Percentiles rank a stretch among this genome's conserved stretches.
Evolutionary conservation across 2,888 invertebrate species (phyloP).

Genomic region (Muschampia plurimacula): DNA sequence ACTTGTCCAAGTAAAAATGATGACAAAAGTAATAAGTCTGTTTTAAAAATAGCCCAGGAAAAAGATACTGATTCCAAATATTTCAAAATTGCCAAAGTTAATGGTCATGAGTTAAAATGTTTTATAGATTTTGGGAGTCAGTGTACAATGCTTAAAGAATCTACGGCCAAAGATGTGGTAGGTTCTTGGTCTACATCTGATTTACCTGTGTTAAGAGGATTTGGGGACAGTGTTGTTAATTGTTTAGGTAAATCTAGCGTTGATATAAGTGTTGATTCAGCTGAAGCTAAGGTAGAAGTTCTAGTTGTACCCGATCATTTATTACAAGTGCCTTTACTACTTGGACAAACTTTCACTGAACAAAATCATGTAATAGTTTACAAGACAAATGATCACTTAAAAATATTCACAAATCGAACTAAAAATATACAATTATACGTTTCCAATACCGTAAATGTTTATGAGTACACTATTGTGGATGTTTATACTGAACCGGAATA

Average conservation of each 20-base stretch:
- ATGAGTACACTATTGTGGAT: not conserved
- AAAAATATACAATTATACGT: not conserved
- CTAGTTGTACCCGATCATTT: conserved; percentile 2
- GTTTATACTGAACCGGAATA: not conserved
- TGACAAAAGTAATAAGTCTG: conserved; percentile 10
- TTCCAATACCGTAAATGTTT: not conserved
- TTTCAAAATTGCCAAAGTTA: conserved; percentile 13
- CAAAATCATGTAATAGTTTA: conserved; percentile 17
- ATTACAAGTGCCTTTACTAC: conserved; percentile 14
- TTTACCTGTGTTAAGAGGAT: conserved; percentile 17
- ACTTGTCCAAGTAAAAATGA: conserved; percentile 16
- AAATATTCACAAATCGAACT: not conserved
- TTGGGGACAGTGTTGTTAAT: conserved; percentile 17
- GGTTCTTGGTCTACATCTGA: not conserved
- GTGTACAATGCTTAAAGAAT: conserved; percentile 23
- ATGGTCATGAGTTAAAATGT: conserved; percentile 12
- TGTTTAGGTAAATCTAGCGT: conserved; percentile 21
- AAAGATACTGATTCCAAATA: conserved; percentile 14
- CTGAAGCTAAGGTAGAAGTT: conserved; percentile 5
- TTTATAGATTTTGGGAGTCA: conserved; percentile 30
- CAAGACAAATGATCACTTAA: conserved; percentile 13
- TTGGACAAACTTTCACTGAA: conserved; percentile 29
- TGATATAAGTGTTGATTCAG: not conserved
- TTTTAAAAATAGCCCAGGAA: conserved; percentile 13
- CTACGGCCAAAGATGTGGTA: not conserved